Base-by-base conservation (phyloP, 2,113 vertebrate genomes). In the Corapipo altera region DNA sequence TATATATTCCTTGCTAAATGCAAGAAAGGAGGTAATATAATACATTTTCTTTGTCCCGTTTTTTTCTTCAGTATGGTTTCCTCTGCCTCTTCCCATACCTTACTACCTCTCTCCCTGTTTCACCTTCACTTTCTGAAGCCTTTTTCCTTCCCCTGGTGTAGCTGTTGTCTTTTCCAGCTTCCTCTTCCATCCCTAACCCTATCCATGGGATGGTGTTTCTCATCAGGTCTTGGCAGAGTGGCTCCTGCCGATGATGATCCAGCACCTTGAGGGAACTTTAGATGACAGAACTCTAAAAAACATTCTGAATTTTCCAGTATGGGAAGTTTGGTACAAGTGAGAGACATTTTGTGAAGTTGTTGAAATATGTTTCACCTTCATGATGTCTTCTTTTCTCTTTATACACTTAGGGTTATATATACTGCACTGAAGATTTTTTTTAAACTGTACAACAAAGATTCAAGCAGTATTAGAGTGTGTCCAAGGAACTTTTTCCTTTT, bases 401-500 rank as follows among this genome's bases (percentile, higher is more conserved):
- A 72, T 76, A 66, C 27, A 27, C n/a, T 54, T 58, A 30, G 12
- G 58, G 11, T 26, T 37, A 33, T 18, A 27, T 21, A 51, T 9
- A 33, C 7, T 32, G 21, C 66, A 71, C 17, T 35, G 46, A 49
- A 80, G 49, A 16, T 5, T 64, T 52, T 28, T 15, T 30, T 16
- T 13, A 59, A 48, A 52, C 20, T 58, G 35, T 54, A 58, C 54
- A 79, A 48, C 24, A 71, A 49, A 87, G 65, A 81, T 15, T 51
- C 30, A 52, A 24, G 20, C 37, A 90, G 44, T 49, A 74, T 46
- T 51, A 46, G 26, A 55, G 84, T 87, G 55, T 59, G 49, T 48
- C 96, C 69, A 87, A 97, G 79, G 91, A 97, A 95, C 88, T 66
- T 95, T 78, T 85, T 95, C 77, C 77, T 91, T 62, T 48, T 59